Percentiles rank a stretch among this genome's conserved stretches.
Evolutionary conservation across 1,140 invertebrate species (phyloP).

Genomic region (Drosophila simulans): DNA sequence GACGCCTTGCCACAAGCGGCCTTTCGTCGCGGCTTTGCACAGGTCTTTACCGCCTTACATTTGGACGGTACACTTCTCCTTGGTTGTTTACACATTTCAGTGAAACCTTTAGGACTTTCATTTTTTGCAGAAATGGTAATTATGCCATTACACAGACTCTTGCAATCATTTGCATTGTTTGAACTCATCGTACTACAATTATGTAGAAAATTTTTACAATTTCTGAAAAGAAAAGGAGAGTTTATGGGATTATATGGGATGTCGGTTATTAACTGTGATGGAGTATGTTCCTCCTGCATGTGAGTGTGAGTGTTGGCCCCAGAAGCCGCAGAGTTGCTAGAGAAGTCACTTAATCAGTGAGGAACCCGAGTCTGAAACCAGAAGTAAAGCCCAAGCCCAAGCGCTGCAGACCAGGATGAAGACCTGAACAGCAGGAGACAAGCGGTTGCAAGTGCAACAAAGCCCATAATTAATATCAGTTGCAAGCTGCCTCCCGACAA

Average conservation of each 20-base stretch:
- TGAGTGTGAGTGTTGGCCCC: slow-evolving; percentile 1
- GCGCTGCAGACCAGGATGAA: not conserved
- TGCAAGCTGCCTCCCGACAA: slow-evolving; percentile 44
- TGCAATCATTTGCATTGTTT: not conserved
- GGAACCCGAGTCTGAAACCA: slow-evolving; percentile 1
- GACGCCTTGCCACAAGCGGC: not conserved
- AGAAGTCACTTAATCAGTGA: slow-evolving; percentile 60
- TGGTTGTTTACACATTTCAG: not conserved
- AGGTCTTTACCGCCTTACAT: not conserved
- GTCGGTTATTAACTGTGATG: slow-evolving; percentile 23
- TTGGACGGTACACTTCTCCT: not conserved
- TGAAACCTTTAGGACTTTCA: not conserved
- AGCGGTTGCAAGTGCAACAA: slow-evolving; percentile 43
- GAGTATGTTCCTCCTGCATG: slow-evolving; percentile 15
- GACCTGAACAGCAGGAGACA: slow-evolving; percentile 8
- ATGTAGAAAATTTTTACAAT: not conserved
- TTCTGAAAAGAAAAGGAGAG: not conserved
- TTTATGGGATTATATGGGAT: not conserved
- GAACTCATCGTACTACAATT: not conserved
- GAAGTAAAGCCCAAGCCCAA: not conserved
- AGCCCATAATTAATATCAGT: slow-evolving; percentile 74
- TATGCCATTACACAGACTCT: not conserved
- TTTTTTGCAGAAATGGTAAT: too few relatives aligned
- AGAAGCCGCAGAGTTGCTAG: slow-evolving; percentile 42
- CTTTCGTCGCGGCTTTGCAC: not conserved